A percentile compares a stretch with the other conserved stretches of the same genome.
Conservation (phyloP, 92 coral and sea anemone genomes). For the Metridium senile region DNA sequence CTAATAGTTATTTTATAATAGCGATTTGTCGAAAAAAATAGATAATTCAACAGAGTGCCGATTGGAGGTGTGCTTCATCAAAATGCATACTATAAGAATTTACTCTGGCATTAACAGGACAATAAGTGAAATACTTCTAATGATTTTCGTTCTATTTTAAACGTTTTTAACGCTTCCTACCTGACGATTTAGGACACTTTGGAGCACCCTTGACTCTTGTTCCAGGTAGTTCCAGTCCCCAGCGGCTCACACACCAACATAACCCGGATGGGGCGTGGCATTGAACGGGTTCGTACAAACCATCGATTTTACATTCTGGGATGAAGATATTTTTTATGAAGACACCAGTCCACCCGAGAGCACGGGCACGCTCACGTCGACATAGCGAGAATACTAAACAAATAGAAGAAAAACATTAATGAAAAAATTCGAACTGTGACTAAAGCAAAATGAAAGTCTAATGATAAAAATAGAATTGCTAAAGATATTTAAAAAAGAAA, state of each 20-base stretch:
- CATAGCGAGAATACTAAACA: slow-evolving; percentile 49
- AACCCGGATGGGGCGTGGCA: slow-evolving; percentile 62
- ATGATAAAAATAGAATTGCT: too few relatives aligned
- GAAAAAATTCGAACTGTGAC: neutral
- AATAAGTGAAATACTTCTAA: too few relatives aligned
- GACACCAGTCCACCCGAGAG: slow-evolving; percentile 84
- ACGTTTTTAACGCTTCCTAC: neutral
- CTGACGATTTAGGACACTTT: slow-evolving; percentile 42
- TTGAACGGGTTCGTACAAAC: slow-evolving; percentile 72
- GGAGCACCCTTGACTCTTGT: slow-evolving; percentile 76
- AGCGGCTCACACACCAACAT: slow-evolving; percentile 84
- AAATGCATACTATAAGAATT: too few relatives aligned
- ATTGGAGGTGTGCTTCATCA: too few relatives aligned
- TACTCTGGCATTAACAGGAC: too few relatives aligned
- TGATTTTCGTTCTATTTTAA: too few relatives aligned
- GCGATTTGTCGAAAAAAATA: too few relatives aligned
- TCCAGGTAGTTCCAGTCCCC: slow-evolving; percentile 63
- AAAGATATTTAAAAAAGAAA: too few relatives aligned
- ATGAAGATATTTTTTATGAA: slow-evolving; percentile 58
- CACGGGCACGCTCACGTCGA: slow-evolving; percentile 73
- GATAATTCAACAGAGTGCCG: too few relatives aligned
- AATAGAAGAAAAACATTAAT: neutral
- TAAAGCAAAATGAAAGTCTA: neutral
- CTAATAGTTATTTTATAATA: too few relatives aligned
- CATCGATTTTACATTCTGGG: slow-evolving; percentile 81